Percentiles rank a stretch among this genome's conserved stretches.
These are phyloP conservation scores for Cylloceria caligata DNA, from an alignment of 2,888 invertebrate genomes.

Conservation along the genomic window DNA sequence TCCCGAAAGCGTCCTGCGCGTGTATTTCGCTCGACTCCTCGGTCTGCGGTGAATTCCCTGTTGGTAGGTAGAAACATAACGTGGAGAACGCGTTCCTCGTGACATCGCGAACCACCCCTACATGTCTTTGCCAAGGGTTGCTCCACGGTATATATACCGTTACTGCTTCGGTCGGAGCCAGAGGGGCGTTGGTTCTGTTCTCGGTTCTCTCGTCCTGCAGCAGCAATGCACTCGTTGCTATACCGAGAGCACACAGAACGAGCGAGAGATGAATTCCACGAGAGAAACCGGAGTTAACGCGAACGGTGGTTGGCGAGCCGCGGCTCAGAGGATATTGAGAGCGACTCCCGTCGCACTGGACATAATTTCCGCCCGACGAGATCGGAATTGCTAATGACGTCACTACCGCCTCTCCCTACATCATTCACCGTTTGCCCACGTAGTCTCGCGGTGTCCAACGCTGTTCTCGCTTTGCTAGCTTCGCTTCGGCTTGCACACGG, in stretches of 20 bases:
- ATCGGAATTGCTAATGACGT: constrained; percentile 85
- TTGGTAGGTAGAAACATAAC: constrained; percentile 31
- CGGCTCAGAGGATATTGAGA: constrained; percentile 82
- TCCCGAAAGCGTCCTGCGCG: background rate
- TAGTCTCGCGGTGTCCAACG: constrained; percentile 42
- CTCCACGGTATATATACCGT: constrained; percentile 21
- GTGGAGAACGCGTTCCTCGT: constrained; percentile 44
- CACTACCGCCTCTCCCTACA: constrained; percentile 81
- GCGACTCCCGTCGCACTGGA: constrained; percentile 84
- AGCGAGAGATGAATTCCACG: constrained; percentile 62
- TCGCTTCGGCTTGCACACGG: constrained; percentile 50
- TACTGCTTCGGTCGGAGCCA: constrained; percentile 39
- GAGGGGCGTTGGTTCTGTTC: constrained; percentile 47
- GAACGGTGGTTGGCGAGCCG: constrained; percentile 55
- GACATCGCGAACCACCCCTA: constrained; percentile 56
- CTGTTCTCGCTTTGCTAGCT: constrained; percentile 43
- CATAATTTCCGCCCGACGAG: constrained; percentile 85
- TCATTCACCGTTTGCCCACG: constrained; percentile 79
- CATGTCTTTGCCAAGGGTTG: constrained; percentile 57
- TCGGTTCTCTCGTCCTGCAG: constrained; percentile 9
- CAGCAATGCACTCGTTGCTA: background rate
- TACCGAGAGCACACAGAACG: constrained; percentile 34
- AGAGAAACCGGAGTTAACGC: constrained; percentile 67
- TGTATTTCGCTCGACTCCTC: background rate
- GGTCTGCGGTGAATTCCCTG: constrained; percentile 14